Base-by-base conservation (phyloP, 2,113 vertebrate species). In the Mesitornis unicolor region DNA sequence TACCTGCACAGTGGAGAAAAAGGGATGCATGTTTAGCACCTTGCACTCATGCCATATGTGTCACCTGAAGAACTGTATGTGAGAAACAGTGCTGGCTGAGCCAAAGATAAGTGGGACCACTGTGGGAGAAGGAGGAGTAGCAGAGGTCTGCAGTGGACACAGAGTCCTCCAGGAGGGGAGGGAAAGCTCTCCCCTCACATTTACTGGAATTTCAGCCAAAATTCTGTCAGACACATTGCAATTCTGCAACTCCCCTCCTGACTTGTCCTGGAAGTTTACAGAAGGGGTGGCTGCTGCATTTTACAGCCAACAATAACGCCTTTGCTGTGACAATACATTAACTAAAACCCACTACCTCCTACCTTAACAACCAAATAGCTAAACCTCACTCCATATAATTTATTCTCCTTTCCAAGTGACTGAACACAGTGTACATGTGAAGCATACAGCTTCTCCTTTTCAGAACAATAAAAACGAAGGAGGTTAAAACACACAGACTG, bases 1-100 rank as follows among this genome's bases (percentile, higher is more conserved):
- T 16, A 99, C 99, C 99, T 99, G 94, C 12, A 89, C 31, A 95
- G 59, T 6, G 10, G 25, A 84, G 68, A 87, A 53, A 76, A 75
- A 79, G 10, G 5, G 10, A 50, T 13, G 24, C 25, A 10, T 0
- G 0, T 57, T 89, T 50, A 91, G 64, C 13, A 68, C 47, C 68
- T 16, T 18, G 59, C 2, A 26, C 8, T 48, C 33, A 47, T 16
- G 47, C 31, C 26, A 8, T 0, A 19, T 1, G 4, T 29, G 61
- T 20, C 73, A 73, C 84, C 48, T 54, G 42, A 87, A 63, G 67
- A 74, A 54, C 42, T 40, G 29, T 22, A 48, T 7, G 33, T 42
- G 31, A 60, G 35, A 24, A 86, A 26, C 25, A 21, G 38, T 11
- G 26, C n/a, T 35, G 35, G 10, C 0, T 16, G 12, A 25, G 45